Evolutionary conservation across 2,113 vertebrate species (phyloP).

Genomic region (Thomomys bottae): DNA sequence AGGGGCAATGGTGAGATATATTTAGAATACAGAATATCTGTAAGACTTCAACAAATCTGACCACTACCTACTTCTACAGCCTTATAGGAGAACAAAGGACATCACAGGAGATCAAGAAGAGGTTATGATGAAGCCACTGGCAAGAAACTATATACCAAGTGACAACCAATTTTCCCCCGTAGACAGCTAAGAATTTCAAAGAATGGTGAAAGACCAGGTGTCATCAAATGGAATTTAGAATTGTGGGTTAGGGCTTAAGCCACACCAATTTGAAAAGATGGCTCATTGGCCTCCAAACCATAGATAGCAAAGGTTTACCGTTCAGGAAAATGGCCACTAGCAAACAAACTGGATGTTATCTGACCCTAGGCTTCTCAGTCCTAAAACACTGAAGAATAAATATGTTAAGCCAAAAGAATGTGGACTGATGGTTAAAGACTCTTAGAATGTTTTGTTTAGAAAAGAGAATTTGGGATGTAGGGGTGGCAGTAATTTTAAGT

Average conservation of each 20-base stretch:
- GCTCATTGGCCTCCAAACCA: background rate
- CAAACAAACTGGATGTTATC: background rate
- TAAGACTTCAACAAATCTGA: too few species aligned
- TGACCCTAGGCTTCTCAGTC: background rate
- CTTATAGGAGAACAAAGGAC: background rate
- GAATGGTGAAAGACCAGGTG: background rate
- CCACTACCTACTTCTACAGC: background rate
- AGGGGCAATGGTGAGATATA: too few species aligned
- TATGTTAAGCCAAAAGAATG: background rate
- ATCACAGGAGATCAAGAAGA: background rate
- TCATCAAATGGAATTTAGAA: background rate
- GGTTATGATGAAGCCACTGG: background rate
- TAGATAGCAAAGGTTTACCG: background rate
- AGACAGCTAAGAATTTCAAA: background rate
- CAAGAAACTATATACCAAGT: background rate
- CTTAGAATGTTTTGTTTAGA: background rate
- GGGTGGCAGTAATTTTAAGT: too few species aligned
- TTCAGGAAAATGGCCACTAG: background rate
- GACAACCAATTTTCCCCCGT: conserved; percentile 7
- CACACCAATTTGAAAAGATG: too few species aligned
- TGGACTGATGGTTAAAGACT: background rate
- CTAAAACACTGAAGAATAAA: background rate
- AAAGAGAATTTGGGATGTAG: background rate
- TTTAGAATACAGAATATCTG: too few species aligned
- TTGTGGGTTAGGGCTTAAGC: background rate